phyloP scores from a whole-genome alignment of 2,113 vertebrate genomes.

The Syrmaticus mikado region DNA sequence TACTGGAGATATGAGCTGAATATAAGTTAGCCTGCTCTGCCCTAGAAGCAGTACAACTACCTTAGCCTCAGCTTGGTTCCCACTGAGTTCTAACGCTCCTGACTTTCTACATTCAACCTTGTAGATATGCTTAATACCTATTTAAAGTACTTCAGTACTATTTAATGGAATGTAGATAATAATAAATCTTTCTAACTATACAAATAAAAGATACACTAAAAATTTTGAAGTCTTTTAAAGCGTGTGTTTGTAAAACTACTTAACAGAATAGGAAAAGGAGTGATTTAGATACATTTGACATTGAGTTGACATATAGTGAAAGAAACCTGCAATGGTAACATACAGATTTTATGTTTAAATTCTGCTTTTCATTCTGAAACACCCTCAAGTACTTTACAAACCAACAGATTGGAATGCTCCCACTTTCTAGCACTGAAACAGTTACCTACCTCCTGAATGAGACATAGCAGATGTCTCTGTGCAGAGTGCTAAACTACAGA shows the following conservation, averaged over 20 bases:
- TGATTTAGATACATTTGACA: constrained; percentile 6
- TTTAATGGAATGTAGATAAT: background rate
- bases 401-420: background rate
- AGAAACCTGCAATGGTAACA: background rate
- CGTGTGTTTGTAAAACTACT: background rate
- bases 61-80: background rate
- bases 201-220: background rate
- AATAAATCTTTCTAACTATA: constrained; percentile 16
- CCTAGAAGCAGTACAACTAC: background rate
- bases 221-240: constrained; percentile 21
- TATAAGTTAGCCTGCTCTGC: background rate
- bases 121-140: background rate
- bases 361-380: background rate
- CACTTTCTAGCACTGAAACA: background rate
- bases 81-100: background rate
- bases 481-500: background rate
- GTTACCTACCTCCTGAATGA: background rate
- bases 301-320: background rate
- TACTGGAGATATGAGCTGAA: background rate
- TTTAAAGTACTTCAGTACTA: background rate
- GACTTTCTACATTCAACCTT: background rate
- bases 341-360: background rate
- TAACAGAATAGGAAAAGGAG: background rate
- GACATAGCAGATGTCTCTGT: constrained; percentile 7
- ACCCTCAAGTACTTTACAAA: background rate